A percentile compares a stretch with the other conserved stretches of the same genome.
Evolutionary conservation across 1,140 invertebrate genomes (phyloP).

Genomic region (Dinoponera quadriceps): DNA sequence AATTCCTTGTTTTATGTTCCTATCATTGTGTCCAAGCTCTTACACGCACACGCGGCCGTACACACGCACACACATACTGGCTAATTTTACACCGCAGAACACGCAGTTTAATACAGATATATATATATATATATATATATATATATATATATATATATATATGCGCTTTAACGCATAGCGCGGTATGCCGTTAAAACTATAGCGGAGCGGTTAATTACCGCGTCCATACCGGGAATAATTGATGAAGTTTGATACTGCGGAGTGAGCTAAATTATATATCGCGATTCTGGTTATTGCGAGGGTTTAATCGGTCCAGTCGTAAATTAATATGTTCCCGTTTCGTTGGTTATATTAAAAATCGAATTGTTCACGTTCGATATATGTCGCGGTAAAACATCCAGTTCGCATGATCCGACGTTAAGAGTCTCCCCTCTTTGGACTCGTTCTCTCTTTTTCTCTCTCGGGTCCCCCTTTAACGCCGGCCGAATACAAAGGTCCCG

Average conservation of each 20-base stretch:
- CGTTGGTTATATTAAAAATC: not conserved
- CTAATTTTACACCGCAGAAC: not conserved
- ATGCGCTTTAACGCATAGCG: too few relatives aligned
- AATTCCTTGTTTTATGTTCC: too few relatives aligned
- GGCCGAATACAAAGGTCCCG: not conserved
- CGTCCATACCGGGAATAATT: too few relatives aligned
- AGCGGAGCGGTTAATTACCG: too few relatives aligned
- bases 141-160: not conserved
- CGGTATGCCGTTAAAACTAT: too few relatives aligned
- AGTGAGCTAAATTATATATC: slow-evolving; percentile 15
- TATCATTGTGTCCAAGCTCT: too few relatives aligned
- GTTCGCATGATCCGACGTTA: not conserved
- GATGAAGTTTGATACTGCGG: not conserved
- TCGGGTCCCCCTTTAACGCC: not conserved
- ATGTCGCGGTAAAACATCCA: not conserved
- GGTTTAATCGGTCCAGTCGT: not conserved
- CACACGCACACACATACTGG: not conserved
- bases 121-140: too few relatives aligned
- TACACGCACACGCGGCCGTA: too few relatives aligned
- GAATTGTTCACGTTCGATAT: not conserved
- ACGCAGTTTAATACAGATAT: not conserved
- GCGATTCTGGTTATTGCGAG: not conserved
- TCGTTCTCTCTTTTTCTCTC: not conserved
- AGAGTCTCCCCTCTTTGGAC: too few relatives aligned
- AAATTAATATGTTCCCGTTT: not conserved